Percentiles rank a stretch among this genome's conserved stretches.
Evolutionary conservation across 2,797 vertebrate species (phyloP).

Genomic region (Kryptopterus vitreolus): DNA sequence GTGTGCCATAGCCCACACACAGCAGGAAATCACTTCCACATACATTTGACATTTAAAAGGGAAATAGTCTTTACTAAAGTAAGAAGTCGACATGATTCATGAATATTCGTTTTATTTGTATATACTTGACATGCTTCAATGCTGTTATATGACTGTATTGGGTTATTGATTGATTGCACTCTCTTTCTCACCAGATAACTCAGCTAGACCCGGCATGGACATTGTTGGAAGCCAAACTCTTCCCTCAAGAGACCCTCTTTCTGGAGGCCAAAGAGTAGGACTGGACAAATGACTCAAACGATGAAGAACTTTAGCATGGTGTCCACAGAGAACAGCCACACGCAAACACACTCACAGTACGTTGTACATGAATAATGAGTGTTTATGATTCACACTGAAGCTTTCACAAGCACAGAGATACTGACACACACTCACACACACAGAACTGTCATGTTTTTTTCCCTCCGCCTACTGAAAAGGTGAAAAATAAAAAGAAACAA

Average conservation of each 20-base stretch:
- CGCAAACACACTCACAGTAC: conserved; percentile 67
- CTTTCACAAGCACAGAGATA: conserved; percentile 87
- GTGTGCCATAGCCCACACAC: conserved; percentile 47
- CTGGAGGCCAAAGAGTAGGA: conserved; percentile 95
- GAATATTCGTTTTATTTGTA: conserved; percentile 9
- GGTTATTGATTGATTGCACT: neutral
- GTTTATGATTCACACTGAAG: conserved; percentile 73
- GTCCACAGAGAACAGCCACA: conserved; percentile 72
- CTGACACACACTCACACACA: conserved; percentile 60
- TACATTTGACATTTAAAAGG: neutral
- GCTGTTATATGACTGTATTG: neutral
- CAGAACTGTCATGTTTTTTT: conserved; percentile 68
- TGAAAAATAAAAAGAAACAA: conserved; percentile 43
- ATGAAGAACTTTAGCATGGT: conserved; percentile 72
- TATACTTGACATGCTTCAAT: neutral
- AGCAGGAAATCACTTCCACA: conserved; percentile 7
- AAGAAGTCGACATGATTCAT: neutral
- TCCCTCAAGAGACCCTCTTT: conserved; percentile 99
- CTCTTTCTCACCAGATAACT: conserved; percentile 81
- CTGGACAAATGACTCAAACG: conserved; percentile 65
- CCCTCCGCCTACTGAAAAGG: conserved; percentile 63
- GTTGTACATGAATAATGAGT: conserved; percentile 67
- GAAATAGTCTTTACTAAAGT: neutral
- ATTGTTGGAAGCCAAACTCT: conserved; percentile 96
- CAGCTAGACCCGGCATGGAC: conserved; percentile 90